A percentile compares a stretch with the other conserved stretches of the same genome.
These are phyloP conservation scores for Danio jaintianensis DNA, from an alignment of 2,797 vertebrate species.

Conservation along the genomic window DNA sequence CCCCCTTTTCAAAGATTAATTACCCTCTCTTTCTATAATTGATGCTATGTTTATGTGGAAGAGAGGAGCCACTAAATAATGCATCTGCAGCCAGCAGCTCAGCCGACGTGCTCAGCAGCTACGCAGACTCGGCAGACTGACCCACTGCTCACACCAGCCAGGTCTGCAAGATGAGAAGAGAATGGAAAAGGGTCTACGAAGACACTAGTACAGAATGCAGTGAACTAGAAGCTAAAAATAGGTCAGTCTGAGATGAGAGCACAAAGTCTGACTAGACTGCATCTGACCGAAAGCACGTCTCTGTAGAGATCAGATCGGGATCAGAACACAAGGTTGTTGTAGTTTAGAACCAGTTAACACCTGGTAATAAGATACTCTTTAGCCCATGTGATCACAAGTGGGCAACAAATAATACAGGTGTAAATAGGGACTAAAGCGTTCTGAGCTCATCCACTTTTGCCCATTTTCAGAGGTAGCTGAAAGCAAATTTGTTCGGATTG, in stretches of 20 bases:
- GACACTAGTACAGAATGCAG: slow-evolving; percentile 3
- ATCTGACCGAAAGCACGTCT: neutral
- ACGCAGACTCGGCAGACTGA: slow-evolving; percentile 37
- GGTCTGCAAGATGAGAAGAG: slow-evolving; percentile 34
- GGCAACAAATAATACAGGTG: too few relatives aligned
- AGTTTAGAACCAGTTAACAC: too few relatives aligned
- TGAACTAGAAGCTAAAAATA: slow-evolving; percentile 30
- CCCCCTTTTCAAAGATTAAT: slow-evolving; percentile 69
- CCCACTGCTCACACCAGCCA: slow-evolving; percentile 35
- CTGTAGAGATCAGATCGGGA: neutral
- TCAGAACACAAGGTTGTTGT: neutral
- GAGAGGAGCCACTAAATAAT: slow-evolving; percentile 74
- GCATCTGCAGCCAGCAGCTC: slow-evolving; percentile 55
- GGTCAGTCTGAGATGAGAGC: slow-evolving; percentile 9
- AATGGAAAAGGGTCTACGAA: slow-evolving; percentile 21
- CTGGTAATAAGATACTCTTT: too few relatives aligned
- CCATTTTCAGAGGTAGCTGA: too few relatives aligned
- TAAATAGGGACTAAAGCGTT: too few relatives aligned
- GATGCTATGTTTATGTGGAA: slow-evolving; percentile 73
- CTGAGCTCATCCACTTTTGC: too few relatives aligned
- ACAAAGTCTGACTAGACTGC: slow-evolving; percentile 7
- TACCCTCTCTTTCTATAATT: slow-evolving; percentile 72
- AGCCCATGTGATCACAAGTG: too few relatives aligned
- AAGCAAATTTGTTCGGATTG: too few relatives aligned
- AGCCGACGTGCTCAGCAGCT: slow-evolving; percentile 26